These are phyloP conservation scores for Caenorhabditis afra DNA, from an alignment of 2,888 invertebrate species.

Conservation along the genomic window DNA sequence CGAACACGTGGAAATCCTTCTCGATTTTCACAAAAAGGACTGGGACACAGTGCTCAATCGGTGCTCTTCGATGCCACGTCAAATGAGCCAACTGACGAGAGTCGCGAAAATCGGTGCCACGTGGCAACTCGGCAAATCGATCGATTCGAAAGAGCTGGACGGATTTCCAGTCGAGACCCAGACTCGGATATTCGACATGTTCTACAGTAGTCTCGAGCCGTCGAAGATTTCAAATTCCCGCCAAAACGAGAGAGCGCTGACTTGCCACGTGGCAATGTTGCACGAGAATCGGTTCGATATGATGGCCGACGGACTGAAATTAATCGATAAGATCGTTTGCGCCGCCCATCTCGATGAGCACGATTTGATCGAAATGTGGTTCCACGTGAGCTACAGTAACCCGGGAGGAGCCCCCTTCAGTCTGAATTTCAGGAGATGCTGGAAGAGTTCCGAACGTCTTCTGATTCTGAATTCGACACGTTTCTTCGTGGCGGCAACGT, in stretches of 20 bases:
- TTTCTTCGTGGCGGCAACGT: slow-evolving; percentile 2
- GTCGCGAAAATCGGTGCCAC: background rate
- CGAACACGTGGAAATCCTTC: background rate
- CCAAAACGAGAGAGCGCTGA: slow-evolving; percentile 6
- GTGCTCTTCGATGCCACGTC: background rate
- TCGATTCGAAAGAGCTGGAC: slow-evolving; percentile 1
- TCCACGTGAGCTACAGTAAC: slow-evolving; percentile 16
- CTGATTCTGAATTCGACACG: background rate
- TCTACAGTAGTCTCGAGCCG: background rate
- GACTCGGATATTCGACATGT: slow-evolving; percentile 34
- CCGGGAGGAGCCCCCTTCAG: background rate
- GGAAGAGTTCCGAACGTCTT: background rate
- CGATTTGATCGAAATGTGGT: slow-evolving; percentile 57
- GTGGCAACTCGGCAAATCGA: slow-evolving; percentile 15
- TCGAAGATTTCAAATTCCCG: background rate
- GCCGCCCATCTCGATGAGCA: slow-evolving; percentile 38
- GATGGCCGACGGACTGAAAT: slow-evolving; percentile 31
- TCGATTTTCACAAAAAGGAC: background rate
- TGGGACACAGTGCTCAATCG: slow-evolving; percentile 22
- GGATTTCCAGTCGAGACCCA: slow-evolving; percentile 31
- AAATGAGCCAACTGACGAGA: background rate
- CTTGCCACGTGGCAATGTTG: slow-evolving; percentile 29
- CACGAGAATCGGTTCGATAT: slow-evolving; percentile 30
- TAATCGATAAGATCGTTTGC: slow-evolving; percentile 50
- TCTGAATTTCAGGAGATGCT: slow-evolving; percentile 26